A percentile compares a stretch with the other conserved stretches of the same genome.
Evolutionary conservation across 2,888 invertebrate species (phyloP).

Genomic region (Amitus sp.): DNA sequence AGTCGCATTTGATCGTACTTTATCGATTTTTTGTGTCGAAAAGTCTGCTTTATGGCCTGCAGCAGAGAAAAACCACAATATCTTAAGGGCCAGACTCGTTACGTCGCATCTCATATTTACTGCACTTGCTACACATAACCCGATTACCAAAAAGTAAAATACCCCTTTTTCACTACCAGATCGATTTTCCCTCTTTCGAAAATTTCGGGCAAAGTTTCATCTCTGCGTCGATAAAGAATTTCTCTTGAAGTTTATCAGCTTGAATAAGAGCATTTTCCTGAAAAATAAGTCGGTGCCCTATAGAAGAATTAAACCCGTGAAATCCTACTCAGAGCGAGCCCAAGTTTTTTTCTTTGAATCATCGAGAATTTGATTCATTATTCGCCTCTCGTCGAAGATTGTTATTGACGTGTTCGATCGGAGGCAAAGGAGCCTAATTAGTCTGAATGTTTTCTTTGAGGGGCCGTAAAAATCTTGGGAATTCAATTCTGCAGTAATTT

Average conservation of each 20-base stretch:
- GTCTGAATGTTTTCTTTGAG: no score
- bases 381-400: no score
- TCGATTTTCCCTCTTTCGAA: background rate
- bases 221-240: background rate
- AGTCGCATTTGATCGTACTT: slow-evolving; percentile 45
- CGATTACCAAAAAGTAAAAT: slow-evolving; percentile 1
- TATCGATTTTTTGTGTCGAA: slow-evolving; percentile 44
- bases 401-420: no score
- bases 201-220: slow-evolving; percentile 3
- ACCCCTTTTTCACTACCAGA: background rate
- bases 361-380: no score
- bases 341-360: no score
- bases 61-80: slow-evolving; percentile 45
- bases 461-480: no score
- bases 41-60: slow-evolving; percentile 44
- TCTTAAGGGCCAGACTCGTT: slow-evolving; percentile 36
- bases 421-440: no score
- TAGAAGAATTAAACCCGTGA: no score
- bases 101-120: slow-evolving; percentile 30
- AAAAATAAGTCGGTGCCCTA: background rate
- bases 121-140: slow-evolving; percentile 5
- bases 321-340: no score
- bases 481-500: no score
- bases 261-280: no score
- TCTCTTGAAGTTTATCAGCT: no score